Percentiles rank a stretch among this genome's conserved stretches.
phyloP scores from a whole-genome alignment of 2,888 invertebrate species.

The Smittia aterrima region DNA sequence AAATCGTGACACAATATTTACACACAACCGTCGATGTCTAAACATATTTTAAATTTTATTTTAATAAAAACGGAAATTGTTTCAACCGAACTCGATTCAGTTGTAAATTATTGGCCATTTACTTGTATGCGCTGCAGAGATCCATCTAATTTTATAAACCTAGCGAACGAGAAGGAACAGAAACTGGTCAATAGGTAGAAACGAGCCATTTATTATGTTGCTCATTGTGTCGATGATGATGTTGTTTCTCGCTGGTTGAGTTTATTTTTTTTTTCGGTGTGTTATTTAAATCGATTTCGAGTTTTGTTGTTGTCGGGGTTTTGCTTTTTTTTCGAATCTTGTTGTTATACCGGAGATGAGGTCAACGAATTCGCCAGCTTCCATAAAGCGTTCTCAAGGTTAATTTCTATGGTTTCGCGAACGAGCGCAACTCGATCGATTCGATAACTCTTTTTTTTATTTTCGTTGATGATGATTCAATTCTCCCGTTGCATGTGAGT shows the following conservation, averaged over 20 bases:
- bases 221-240: slow-evolving; percentile 28
- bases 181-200: slow-evolving; percentile 27
- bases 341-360: slow-evolving; percentile 23
- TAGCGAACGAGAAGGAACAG: not conserved
- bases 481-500: not conserved
- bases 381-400: slow-evolving; percentile 30
- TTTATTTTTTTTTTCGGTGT: slow-evolving; percentile 14
- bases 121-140: not conserved
- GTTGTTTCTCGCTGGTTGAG: slow-evolving; percentile 16
- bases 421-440: not conserved
- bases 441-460: too few relatives aligned
- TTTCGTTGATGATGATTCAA: not conserved
- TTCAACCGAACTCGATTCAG: not conserved
- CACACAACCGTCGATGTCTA: not conserved
- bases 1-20: slow-evolving; percentile 15
- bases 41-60: not conserved
- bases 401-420: not conserved
- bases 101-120: slow-evolving; percentile 12
- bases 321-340: not conserved
- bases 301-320: not conserved
- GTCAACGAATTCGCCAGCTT: slow-evolving; percentile 37
- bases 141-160: slow-evolving; percentile 14
- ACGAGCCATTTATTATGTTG: slow-evolving; percentile 32
- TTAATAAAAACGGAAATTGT: not conserved
- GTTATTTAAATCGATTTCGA: slow-evolving; percentile 20